Evolutionary conservation across 2,888 invertebrate genomes (phyloP).

Genomic region (Orthosia incerta): DNA sequence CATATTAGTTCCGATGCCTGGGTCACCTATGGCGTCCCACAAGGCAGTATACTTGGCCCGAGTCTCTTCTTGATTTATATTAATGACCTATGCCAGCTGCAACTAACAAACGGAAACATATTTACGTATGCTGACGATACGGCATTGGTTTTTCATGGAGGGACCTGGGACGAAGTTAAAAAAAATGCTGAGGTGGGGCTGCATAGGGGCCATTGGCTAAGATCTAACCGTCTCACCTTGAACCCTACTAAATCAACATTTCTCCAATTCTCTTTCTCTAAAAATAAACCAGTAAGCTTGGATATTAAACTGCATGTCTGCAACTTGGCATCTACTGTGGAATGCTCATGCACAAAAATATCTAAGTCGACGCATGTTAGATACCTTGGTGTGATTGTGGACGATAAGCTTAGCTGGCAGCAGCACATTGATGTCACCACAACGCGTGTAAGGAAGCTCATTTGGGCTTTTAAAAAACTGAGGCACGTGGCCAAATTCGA

Average conservation of each 20-base stretch:
- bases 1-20: too few species aligned
- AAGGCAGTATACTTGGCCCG: too few species aligned
- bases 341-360: background rate
- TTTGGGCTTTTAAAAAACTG: too few species aligned
- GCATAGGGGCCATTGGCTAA: background rate
- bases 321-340: background rate
- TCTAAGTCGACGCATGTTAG: background rate
- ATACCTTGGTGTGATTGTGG: background rate
- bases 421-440: too few species aligned
- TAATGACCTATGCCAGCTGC: background rate
- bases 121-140: too few species aligned
- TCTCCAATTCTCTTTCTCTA: background rate
- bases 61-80: too few species aligned
- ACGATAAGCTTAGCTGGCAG: too few species aligned
- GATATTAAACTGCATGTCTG: background rate
- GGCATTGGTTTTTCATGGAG: background rate
- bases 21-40: too few species aligned
- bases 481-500: too few species aligned
- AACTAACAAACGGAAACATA: background rate
- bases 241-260: background rate
- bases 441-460: too few species aligned
- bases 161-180: background rate
- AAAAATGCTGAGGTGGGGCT: background rate
- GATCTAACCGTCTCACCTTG: background rate
- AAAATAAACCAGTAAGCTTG: background rate